Base-by-base conservation (phyloP, 2,888 invertebrate genomes). In the Shargacucullia verbasci region DNA sequence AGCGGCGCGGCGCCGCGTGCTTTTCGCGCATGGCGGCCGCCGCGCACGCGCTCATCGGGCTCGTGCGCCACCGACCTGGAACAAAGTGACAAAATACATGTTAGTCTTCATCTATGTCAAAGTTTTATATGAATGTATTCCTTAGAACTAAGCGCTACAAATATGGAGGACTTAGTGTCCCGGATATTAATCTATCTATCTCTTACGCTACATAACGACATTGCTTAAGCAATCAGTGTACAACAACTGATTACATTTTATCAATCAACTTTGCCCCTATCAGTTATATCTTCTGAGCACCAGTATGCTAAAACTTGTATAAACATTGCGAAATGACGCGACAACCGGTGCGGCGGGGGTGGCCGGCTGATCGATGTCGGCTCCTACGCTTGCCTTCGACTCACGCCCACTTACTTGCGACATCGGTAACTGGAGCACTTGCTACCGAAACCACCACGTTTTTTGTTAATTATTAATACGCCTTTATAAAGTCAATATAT, bases 1-100 rank as follows among this genome's bases (percentile, higher is more conserved):
- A 97, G 95, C 98, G 98, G 93, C 97, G 96, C 89, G 98, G 98
- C 88, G 97, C 97, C 90, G 97, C 97, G 95, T 98, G 97, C 95
- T 98, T 98, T 95, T 98, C 98, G 95, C 98, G 97, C 95, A 95
- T 94, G 91, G 92, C 95, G 94, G 95, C 95, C 90, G 95, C 95
- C 92, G 96, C 96, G 95, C 96, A 96, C 95, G 95, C 95, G 95
- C 96, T 96, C 96, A 96, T 96, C 94, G 94, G 95, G 93, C 94
- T 93, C 93, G 93, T 88, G 93, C 94, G 92, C 92, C 91, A 94
- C 90, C 92, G 88, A 93, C 90, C 93, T 93, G 89, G 1, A 90
- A 90, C 88, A 90, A 91, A 41, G 27, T 9, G 34, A 65, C 2
- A 3, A 59, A 45, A 46, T 41, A 53, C 20, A 41, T 37, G 40